phyloP scores from a whole-genome alignment of 92 coral and sea anemone species.

The Ricordea florida region DNA sequence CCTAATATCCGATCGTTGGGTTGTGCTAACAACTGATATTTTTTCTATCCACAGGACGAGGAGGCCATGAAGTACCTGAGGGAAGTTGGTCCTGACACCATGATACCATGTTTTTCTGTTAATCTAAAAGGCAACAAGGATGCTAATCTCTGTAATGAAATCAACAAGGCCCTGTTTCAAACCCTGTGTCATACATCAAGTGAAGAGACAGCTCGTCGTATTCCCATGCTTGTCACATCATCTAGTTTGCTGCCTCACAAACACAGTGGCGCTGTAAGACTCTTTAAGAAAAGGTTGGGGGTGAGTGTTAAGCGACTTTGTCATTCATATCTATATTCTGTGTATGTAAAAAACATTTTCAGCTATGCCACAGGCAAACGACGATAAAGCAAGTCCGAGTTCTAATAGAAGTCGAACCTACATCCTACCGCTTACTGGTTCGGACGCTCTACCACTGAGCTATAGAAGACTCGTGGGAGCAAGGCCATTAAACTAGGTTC shows the following conservation, averaged over 20 bases:
- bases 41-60: constrained; percentile 32
- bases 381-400: no score
- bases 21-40: background rate
- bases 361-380: no score
- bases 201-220: constrained; percentile 42
- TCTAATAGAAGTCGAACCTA: no score
- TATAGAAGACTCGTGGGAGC: no score
- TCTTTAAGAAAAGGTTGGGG: constrained; percentile 61
- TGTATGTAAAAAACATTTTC: background rate
- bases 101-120: constrained; percentile 65
- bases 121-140: constrained; percentile 52
- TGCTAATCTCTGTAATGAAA: constrained; percentile 35
- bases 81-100: constrained; percentile 69
- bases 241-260: constrained; percentile 44
- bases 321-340: background rate
- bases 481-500: no score
- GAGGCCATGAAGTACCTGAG: constrained; percentile 53
- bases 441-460: no score
- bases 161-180: constrained; percentile 29
- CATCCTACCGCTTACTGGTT: no score
- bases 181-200: constrained; percentile 21
- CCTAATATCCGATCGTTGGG: background rate
- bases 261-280: constrained; percentile 36
- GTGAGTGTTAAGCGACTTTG: constrained; percentile 17
- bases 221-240: constrained; percentile 67